phyloP scores from a whole-genome alignment of 2,797 vertebrate species.

The Chaetophractus vellerosus region DNA sequence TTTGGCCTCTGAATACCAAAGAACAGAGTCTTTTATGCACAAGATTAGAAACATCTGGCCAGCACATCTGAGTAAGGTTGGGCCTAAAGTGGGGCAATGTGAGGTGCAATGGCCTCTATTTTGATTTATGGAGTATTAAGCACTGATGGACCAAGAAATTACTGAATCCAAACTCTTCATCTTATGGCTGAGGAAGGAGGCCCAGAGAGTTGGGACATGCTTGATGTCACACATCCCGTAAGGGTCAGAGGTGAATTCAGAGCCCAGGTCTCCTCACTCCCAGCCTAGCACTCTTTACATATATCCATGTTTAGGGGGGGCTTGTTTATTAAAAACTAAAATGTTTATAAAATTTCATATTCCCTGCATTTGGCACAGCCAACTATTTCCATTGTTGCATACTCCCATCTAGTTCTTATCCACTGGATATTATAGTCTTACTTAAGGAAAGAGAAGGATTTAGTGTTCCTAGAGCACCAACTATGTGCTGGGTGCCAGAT shows the following conservation, averaged over 20 bases:
- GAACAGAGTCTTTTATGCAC: conserved; percentile 59
- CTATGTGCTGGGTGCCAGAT: not conserved
- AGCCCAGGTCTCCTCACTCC: not conserved
- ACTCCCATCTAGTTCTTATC: not conserved
- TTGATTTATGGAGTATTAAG: not conserved
- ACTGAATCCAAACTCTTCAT: not conserved
- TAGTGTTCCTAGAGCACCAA: not conserved
- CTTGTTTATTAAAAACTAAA: not conserved
- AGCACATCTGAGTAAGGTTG: not conserved
- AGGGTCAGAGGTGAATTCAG: not conserved
- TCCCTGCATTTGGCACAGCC: not conserved
- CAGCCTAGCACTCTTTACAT: not conserved
- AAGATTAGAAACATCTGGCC: conserved; percentile 78
- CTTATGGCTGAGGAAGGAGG: conserved; percentile 9
- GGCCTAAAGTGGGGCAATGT: not conserved
- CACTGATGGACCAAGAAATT: not conserved
- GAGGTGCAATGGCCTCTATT: not conserved
- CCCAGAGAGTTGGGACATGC: not conserved
- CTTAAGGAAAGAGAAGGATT: not conserved
- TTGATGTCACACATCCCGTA: not conserved
- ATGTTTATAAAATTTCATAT: not conserved
- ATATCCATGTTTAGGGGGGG: not conserved
- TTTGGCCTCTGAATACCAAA: conserved; percentile 49
- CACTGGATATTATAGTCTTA: not conserved
- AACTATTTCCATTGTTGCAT: not conserved